These are phyloP conservation scores for Andinoacara biseriatus DNA, from an alignment of 2,113 vertebrate species.

Conservation along the genomic window DNA sequence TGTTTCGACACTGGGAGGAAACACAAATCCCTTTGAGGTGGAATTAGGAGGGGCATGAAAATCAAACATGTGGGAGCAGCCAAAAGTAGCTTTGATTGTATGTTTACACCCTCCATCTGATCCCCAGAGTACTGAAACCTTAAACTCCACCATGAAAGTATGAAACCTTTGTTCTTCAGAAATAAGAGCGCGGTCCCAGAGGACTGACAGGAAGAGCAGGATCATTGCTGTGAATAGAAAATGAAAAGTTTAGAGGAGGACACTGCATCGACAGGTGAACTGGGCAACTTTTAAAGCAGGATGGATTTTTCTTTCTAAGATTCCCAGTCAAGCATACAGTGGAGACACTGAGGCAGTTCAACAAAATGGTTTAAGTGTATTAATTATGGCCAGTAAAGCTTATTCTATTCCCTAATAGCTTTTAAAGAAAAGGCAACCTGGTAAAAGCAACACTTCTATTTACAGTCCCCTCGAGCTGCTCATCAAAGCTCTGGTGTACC, in stretches of 20 bases:
- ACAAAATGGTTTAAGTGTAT: too few species aligned
- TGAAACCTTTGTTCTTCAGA: slow-evolving; percentile 23
- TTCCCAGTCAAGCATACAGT: too few species aligned
- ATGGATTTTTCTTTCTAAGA: not conserved
- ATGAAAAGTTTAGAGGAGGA: slow-evolving; percentile 17
- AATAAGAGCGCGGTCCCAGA: slow-evolving; percentile 36
- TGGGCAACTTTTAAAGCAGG: not conserved
- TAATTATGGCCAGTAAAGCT: too few species aligned
- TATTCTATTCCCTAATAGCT: too few species aligned
- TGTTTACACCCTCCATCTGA: not conserved
- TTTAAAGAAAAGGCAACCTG: too few species aligned
- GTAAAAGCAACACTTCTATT: too few species aligned
- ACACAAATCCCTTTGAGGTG: not conserved
- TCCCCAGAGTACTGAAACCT: slow-evolving; percentile 1
- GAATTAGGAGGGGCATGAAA: not conserved
- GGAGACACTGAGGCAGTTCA: too few species aligned
- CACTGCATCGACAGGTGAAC: not conserved
- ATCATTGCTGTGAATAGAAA: slow-evolving; percentile 31
- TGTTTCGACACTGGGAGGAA: not conserved
- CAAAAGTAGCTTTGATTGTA: not conserved
- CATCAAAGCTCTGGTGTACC: not conserved
- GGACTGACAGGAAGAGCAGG: slow-evolving; percentile 45
- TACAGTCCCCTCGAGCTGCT: too few species aligned
- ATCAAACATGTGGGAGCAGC: not conserved
- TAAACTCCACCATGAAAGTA: not conserved